These are phyloP conservation scores for Centrocercus urophasianus DNA, from an alignment of 2,113 vertebrate species.

Conservation along the genomic window DNA sequence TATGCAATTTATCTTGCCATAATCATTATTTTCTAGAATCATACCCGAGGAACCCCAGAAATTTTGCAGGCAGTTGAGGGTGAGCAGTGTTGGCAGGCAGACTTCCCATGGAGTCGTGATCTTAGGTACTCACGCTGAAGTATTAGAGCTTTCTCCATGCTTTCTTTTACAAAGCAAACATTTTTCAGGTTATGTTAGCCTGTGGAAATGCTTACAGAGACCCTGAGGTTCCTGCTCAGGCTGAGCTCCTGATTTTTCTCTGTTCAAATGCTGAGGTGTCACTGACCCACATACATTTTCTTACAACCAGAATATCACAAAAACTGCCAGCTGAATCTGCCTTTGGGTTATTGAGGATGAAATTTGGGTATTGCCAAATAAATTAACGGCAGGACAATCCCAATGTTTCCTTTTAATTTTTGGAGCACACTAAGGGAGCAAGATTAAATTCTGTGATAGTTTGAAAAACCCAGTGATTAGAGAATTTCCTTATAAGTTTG, in stretches of 20 bases:
- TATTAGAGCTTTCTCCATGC: background rate
- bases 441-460: background rate
- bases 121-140: background rate
- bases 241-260: background rate
- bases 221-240: background rate
- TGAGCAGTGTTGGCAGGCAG: background rate
- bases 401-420: background rate
- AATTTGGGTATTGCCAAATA: background rate
- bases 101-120: background rate
- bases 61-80: background rate
- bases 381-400: background rate
- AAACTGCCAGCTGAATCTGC: background rate
- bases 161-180: background rate
- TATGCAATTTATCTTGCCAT: background rate
- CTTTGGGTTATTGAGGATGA: background rate
- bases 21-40: background rate
- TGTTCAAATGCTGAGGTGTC: background rate
- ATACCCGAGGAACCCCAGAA: background rate
- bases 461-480: background rate
- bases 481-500: background rate
- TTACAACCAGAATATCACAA: background rate
- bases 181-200: background rate
- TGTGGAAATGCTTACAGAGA: background rate
- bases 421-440: background rate
- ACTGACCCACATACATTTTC: background rate